Conservation (phyloP, 2,113 vertebrate species). For the Pristiophorus japonicus region DNA sequence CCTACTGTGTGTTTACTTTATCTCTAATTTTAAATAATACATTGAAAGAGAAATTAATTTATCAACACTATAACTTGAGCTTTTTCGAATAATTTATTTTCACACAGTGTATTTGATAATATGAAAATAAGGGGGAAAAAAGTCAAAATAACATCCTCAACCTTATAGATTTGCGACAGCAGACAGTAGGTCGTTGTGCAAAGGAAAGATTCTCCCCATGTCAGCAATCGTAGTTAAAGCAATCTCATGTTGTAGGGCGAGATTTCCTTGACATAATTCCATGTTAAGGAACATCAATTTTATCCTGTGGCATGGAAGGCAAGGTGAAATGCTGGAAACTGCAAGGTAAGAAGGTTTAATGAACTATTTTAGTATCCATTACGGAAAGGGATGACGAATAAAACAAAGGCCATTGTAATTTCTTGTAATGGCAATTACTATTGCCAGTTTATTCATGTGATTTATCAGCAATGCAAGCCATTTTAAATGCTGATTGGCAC, state of each 20-base stretch:
- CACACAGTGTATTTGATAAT: too few relatives aligned
- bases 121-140: too few relatives aligned
- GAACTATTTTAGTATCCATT: background rate
- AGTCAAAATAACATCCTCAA: too few relatives aligned
- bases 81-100: too few relatives aligned
- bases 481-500: background rate
- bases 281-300: background rate
- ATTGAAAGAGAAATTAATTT: too few relatives aligned
- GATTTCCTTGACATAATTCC: background rate
- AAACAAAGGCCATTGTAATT: background rate
- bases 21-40: too few relatives aligned
- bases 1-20: too few relatives aligned
- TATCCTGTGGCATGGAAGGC: background rate
- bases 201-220: background rate
- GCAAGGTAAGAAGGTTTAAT: background rate
- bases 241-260: background rate
- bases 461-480: background rate
- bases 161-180: background rate
- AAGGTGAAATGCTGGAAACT: background rate
- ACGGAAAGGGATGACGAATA: background rate
- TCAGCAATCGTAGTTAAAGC: background rate
- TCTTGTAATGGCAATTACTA: background rate
- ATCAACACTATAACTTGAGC: background rate
- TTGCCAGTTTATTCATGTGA: background rate
- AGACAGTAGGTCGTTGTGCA: background rate